phyloP scores from a whole-genome alignment of 2,888 invertebrate species.

The Dynastes grantii region DNA sequence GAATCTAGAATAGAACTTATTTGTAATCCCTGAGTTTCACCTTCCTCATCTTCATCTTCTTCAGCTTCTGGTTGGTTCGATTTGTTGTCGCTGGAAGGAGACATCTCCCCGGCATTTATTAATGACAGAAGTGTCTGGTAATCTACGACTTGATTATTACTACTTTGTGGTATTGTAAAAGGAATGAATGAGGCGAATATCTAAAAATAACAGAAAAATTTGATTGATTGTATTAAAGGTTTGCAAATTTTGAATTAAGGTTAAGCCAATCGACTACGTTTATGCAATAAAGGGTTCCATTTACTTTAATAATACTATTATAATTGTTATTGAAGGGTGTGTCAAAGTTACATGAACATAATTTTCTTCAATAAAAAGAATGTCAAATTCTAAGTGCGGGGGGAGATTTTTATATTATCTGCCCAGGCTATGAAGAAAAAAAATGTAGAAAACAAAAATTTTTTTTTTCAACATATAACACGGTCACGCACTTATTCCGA shows the following conservation, averaged over 20 bases:
- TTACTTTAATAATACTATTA: not conserved
- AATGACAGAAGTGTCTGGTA: slow-evolving; percentile 40
- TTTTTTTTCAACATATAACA: too few species aligned
- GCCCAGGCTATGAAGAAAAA: too few species aligned
- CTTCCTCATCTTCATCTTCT: slow-evolving; percentile 22
- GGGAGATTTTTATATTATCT: too few species aligned
- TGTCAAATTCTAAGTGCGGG: too few species aligned
- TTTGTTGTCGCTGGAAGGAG: not conserved
- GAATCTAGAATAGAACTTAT: slow-evolving; percentile 11
- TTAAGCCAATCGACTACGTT: not conserved
- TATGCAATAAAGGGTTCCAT: too few species aligned
- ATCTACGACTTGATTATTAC: slow-evolving; percentile 12
- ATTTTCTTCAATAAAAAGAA: too few species aligned
- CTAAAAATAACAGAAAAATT: slow-evolving; percentile 1
- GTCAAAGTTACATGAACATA: too few species aligned
- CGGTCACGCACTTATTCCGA: too few species aligned
- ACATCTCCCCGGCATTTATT: slow-evolving; percentile 32
- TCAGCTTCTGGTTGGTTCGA: slow-evolving; percentile 14
- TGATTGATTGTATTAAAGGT: not conserved
- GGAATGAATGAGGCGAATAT: not conserved
- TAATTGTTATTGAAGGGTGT: not conserved
- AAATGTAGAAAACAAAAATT: too few species aligned
- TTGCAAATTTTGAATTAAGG: not conserved
- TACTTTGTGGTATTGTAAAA: slow-evolving; percentile 1
- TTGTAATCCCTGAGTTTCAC: slow-evolving; percentile 5